Base-by-base conservation (phyloP, 53 echinoderm and acorn worm genomes). In the Astropecten irregularis region DNA sequence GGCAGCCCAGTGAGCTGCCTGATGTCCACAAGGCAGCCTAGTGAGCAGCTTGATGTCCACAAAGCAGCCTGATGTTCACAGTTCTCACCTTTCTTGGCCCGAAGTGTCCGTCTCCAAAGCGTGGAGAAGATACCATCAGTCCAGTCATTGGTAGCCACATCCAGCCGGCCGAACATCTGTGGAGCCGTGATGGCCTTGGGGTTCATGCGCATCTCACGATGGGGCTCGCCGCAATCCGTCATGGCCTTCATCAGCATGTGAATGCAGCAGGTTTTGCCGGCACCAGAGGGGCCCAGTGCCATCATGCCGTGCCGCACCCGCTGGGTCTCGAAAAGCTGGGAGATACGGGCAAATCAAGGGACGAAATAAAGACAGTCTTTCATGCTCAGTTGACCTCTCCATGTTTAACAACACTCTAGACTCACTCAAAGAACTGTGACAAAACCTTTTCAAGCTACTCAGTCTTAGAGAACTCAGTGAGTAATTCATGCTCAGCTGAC, bases 201-300 rank as follows among this genome's bases (percentile, higher is more conserved):
- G 84, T 97, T 97, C 99, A 97, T 97, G 30, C 99, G 89, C 99
- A 97, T 92, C 90, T 97, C 99, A 68, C 91, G 94, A 66, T 97
- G 99, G 23, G 99, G 94, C 7, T 66, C 90, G 4, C 99, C 99
- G 40, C 88, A 90, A 68, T 97, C 99, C 10, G 90, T 74, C 99
- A 97, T 97, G 68, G 99, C 99, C 73, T 97, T 97, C 99, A 97
- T 97, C 81, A 97, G 79, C 65, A 92, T 92, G 55, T 97, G 99
- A 51, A 97, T 97, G 61, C 99, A 97, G 86, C 99, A 97, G 61
- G 99, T 97, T 92, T 97, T 97, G 8, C 99, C 99, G 0, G 99
- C 99, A 29, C 99, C 94, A 33, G 88, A 86, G 2, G 99, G 99
- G 1, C 99, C 99, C 1, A 97, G 83, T 56, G 99, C 94, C 99